Evolutionary conservation across 2,888 invertebrate genomes (phyloP).

Genomic region (Dorcus hopei): DNA sequence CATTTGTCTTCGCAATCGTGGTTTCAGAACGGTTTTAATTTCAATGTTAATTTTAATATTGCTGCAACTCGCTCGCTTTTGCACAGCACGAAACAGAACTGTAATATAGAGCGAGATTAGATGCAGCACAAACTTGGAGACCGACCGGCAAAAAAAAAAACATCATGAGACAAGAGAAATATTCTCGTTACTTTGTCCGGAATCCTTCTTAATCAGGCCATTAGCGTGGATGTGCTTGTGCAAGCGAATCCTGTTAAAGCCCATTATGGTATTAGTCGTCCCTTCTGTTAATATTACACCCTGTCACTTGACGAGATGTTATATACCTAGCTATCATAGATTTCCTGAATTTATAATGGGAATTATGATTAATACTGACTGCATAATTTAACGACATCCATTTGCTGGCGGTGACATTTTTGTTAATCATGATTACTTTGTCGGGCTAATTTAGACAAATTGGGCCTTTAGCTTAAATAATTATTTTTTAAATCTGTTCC

Average conservation of each 20-base stretch:
- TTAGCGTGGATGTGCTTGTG: slow-evolving; percentile 47
- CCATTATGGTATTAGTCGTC: slow-evolving; percentile 49
- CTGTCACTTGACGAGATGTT: slow-evolving; percentile 33
- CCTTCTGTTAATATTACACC: slow-evolving; percentile 42
- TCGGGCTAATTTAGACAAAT: no score
- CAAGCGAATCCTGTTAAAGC: slow-evolving; percentile 46
- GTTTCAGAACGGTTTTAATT: slow-evolving; percentile 35
- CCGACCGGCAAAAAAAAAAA: slow-evolving; percentile 3
- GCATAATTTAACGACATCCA: no score
- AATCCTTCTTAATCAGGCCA: slow-evolving; percentile 52
- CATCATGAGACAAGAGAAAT: slow-evolving; percentile 18
- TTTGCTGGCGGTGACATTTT: no score
- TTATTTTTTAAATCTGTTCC: no score
- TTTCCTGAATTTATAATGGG: slow-evolving; percentile 12
- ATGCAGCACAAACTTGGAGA: neutral
- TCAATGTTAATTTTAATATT: slow-evolving; percentile 40
- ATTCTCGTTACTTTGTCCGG: slow-evolving; percentile 40
- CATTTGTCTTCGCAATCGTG: slow-evolving; percentile 36
- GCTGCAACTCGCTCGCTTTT: no score
- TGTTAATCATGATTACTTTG: no score
- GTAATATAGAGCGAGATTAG: neutral
- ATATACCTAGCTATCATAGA: slow-evolving; percentile 5
- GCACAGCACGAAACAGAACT: neutral
- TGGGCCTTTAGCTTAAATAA: no score
- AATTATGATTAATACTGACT: no score